These are phyloP conservation scores for Zapus hudsonius DNA, from an alignment of 2,113 vertebrate genomes.

Conservation along the genomic window DNA sequence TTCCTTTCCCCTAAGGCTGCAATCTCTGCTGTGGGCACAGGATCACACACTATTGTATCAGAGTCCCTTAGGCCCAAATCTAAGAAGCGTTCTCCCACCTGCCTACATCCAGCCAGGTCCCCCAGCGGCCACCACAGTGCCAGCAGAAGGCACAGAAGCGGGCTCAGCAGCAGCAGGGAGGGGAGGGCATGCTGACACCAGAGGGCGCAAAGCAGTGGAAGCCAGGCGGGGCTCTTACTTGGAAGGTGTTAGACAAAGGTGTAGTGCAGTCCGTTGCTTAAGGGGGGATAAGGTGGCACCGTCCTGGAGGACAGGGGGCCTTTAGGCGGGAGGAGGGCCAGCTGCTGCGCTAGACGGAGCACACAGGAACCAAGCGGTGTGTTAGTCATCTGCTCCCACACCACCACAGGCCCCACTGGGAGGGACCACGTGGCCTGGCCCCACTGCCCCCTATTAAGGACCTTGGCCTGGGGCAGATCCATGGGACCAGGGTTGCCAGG, in stretches of 20 bases:
- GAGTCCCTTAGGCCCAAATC: background rate
- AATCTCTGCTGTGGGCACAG: fast-evolving
- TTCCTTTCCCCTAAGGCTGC: background rate
- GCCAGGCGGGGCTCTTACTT: conserved; percentile 92
- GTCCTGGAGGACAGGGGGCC: conserved; percentile 88
- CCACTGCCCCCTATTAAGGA: background rate
- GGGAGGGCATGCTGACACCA: conserved; percentile 56
- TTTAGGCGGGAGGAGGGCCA: conserved; percentile 90
- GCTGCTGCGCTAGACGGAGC: conserved; percentile 90
- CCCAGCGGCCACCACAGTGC: conserved; percentile 51
- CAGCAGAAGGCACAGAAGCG: background rate
- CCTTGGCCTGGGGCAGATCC: background rate
- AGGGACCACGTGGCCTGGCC: background rate
- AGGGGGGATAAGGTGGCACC: conserved; percentile 89
- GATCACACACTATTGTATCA: fast-evolving
- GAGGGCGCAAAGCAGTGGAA: conserved; percentile 55
- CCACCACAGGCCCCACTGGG: background rate
- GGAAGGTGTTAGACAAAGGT: conserved; percentile 96
- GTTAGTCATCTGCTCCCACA: conserved; percentile 34
- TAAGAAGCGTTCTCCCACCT: background rate
- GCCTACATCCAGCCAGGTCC: background rate
- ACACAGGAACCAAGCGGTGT: conserved; percentile 85
- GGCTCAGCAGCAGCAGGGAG: background rate
- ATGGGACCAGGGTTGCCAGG: background rate
- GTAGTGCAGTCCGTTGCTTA: conserved; percentile 99